Conservation (phyloP, 2,113 vertebrate genomes). For the Phalacrocorax aristotelis region DNA sequence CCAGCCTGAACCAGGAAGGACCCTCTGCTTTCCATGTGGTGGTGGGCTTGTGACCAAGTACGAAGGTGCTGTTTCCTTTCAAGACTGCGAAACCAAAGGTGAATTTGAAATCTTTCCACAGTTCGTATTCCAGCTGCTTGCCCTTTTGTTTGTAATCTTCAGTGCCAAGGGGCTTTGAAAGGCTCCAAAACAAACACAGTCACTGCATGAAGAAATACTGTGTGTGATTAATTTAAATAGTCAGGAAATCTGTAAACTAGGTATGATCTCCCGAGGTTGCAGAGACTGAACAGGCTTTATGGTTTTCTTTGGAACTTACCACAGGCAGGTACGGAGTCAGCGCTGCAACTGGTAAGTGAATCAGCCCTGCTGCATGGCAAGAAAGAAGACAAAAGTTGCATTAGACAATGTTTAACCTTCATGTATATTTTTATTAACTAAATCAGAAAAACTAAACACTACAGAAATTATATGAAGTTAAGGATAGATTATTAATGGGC, state of each 20-base stretch:
- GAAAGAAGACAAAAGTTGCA: not conserved
- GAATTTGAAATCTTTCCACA: not conserved
- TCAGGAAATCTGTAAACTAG: not conserved
- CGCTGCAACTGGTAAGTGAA: not conserved
- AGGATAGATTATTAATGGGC: not conserved
- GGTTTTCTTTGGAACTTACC: not conserved
- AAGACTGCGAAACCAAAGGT: slow-evolving; percentile 97
- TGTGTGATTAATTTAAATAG: not conserved
- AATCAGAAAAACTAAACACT: not conserved
- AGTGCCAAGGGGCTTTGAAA: not conserved
- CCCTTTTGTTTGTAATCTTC: not conserved
- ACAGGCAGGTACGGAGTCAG: not conserved
- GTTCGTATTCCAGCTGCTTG: not conserved
- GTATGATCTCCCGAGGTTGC: not conserved
- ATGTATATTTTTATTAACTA: not conserved
- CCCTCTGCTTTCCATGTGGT: slow-evolving; percentile 90
- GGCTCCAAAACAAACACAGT: not conserved
- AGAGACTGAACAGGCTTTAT: not conserved
- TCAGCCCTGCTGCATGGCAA: not conserved
- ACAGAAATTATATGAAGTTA: not conserved
- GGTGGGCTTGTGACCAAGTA: slow-evolving; percentile 92
- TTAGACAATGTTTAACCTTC: not conserved
- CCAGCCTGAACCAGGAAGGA: slow-evolving; percentile 90
- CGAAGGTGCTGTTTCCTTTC: slow-evolving; percentile 85
- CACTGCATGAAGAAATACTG: not conserved